A percentile compares a stretch with the other conserved stretches of the same genome.
phyloP scores from a whole-genome alignment of 2,797 vertebrate genomes.

The Enteromius treurensis region DNA sequence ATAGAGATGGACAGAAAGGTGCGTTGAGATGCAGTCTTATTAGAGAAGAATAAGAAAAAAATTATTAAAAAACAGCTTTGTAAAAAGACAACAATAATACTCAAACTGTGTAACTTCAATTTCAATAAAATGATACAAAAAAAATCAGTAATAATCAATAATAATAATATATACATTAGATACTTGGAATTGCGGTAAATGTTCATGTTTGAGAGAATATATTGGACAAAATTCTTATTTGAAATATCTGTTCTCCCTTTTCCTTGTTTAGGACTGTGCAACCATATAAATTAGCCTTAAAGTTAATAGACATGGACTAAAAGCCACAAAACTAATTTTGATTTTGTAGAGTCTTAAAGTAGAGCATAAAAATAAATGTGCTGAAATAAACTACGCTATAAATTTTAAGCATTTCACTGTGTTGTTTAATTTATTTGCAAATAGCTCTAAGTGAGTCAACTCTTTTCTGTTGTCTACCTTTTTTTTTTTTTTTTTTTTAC shows the following conservation, averaged over 20 bases:
- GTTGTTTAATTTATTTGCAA: slow-evolving; percentile 41
- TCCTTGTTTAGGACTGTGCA: not conserved
- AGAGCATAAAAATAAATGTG: slow-evolving; percentile 33
- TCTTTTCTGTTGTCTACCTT: slow-evolving; percentile 21
- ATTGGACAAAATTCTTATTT: not conserved
- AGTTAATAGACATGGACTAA: not conserved
- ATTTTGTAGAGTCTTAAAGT: slow-evolving; percentile 15
- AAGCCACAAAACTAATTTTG: not conserved
- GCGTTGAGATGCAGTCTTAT: slow-evolving; percentile 27
- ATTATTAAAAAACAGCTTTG: not conserved
- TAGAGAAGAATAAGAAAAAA: not conserved
- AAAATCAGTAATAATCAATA: too few species aligned
- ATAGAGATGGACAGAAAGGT: slow-evolving; percentile 95
- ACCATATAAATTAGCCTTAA: not conserved
- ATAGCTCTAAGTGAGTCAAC: not conserved
- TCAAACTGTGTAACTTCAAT: not conserved
- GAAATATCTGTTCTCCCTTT: not conserved
- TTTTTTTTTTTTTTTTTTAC: slow-evolving; percentile 17
- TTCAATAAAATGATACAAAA: not conserved
- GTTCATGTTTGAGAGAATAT: not conserved
- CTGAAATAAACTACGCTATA: slow-evolving; percentile 17
- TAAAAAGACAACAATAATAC: not conserved
- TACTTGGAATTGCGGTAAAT: not conserved
- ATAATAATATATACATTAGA: not conserved
- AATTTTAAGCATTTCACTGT: slow-evolving; percentile 31